Evolutionary conservation across 1,140 invertebrate species (phyloP), one percentile per base, ranked within the genome.

Genomic region (Camponotus vicinus): DNA sequence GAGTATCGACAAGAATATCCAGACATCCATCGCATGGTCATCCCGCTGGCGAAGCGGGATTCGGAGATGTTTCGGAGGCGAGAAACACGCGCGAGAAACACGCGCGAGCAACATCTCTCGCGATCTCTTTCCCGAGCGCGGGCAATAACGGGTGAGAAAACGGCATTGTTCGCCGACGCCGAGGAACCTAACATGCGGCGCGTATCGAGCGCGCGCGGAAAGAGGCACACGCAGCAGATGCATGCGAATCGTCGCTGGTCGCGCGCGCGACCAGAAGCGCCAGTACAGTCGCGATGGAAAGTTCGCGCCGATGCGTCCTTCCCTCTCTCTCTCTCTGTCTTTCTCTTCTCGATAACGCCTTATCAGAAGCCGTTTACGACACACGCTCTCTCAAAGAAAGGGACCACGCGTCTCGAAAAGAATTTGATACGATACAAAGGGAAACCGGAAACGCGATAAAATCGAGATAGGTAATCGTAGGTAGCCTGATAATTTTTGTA

Each of bases 211-310:
- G 80, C 77, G 86, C 77, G 83, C 49, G 86, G 86, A 84, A 85
- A 87, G 82, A 85, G 86, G 71, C 67, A 90, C 61, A 52, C 49
- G 49, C 49, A 52, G 86, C 69, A 88, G 87, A 89, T 88, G 86
- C 86, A 89, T 80, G 86, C 90, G 67, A 80, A 87, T 85, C 88
- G 90, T 85, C 88, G 40, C 8, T 42, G 2, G 42, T 45, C 42
- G 49, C 49, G 49, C 49, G 49, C 49, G 49, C 49, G 90, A 91
- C 90, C 86, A 90, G 86, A 91, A 86, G 90, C 89, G 49, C 49
- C 49, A 61, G 89, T 91, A 89, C 90, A 89, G 82, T 89, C 84
- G 11, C 21, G 52, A 21, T 42, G 63, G 63, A 86, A 88, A 91
- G 61, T 45, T 52, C 76, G 77, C 21, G 57, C 2, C 67, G 21